Conservation (phyloP, 2,888 invertebrate species). For the Ennomos fuscantarius region DNA sequence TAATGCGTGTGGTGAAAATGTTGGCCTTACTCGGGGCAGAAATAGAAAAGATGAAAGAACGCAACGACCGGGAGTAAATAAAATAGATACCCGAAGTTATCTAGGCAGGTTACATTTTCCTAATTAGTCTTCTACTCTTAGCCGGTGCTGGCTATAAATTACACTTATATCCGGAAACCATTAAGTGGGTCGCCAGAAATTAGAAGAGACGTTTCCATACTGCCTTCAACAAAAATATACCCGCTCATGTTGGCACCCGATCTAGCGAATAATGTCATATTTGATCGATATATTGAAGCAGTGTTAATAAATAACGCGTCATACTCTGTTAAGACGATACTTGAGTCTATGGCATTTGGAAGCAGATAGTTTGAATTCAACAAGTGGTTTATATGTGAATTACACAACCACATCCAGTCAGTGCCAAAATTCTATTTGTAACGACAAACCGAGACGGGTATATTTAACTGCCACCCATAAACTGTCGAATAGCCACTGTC, state of each 20-base stretch:
- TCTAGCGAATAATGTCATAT: slow-evolving; percentile 19
- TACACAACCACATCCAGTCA: slow-evolving; percentile 81
- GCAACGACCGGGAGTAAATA: slow-evolving; percentile 6
- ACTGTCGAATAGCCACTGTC: slow-evolving; percentile 76
- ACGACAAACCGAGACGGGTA: slow-evolving; percentile 83
- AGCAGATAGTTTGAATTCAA: slow-evolving; percentile 72
- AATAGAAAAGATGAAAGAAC: slow-evolving; percentile 31
- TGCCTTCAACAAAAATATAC: slow-evolving; percentile 26
- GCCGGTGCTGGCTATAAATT: slow-evolving; percentile 14
- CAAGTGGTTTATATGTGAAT: slow-evolving; percentile 81
- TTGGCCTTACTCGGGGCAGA: slow-evolving; percentile 25
- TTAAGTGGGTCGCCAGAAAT: slow-evolving; percentile 30
- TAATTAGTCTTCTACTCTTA: slow-evolving; percentile 20
- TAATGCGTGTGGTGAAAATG: slow-evolving; percentile 39
- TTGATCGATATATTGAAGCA: slow-evolving; percentile 23
- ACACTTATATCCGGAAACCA: slow-evolving; percentile 31
- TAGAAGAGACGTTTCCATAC: slow-evolving; percentile 28
- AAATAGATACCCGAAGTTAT: slow-evolving; percentile 1
- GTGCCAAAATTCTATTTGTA: slow-evolving; percentile 85
- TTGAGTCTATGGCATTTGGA: slow-evolving; percentile 52
- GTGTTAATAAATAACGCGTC: slow-evolving; percentile 32
- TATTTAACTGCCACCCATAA: slow-evolving; percentile 84
- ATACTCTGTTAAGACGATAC: slow-evolving; percentile 23
- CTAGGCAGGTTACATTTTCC: slow-evolving; percentile 9
- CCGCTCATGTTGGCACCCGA: slow-evolving; percentile 19